Evolutionary conservation across 2,113 vertebrate species (phyloP), one percentile per base, ranked within the genome.

Genomic region (Todiramphus chloris): DNA sequence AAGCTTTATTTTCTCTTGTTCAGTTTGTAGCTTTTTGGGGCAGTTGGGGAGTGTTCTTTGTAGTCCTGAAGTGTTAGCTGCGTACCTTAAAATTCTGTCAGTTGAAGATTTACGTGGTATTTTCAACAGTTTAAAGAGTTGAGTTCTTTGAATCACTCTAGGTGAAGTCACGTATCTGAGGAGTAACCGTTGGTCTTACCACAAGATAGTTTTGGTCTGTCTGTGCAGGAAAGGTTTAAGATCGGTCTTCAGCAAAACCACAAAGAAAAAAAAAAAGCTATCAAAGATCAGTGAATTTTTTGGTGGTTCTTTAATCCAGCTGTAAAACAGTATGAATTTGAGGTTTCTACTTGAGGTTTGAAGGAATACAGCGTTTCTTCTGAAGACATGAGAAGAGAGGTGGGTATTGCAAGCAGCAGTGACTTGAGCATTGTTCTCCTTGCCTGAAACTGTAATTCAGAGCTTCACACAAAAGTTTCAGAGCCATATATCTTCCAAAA

Each of bases 201-300:
- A 98, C 98, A 98, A 95, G 95, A 94, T 78, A 96, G 98, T 98
- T 98, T 98, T 98, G 98, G 97, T 98, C 97, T 98, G 96, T 97
- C 97, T 98, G 84, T 98, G 97, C 97, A 98, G 96, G 98, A 98
- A 98, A 93, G 96, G 80, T 92, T 94, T 94, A 95, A 98, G 91
- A 91, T 85, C 96, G 96, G 90, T 96, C 91, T 82, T 97, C 94
- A 97, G 81, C 62, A 76, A 97, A 98, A 96, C 97, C 79, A 92
- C 81, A 39, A 35, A 62, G 27, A 83, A 60, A 58, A 58, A 58
- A 62, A 73, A 39, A 9, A 35, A 27, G 1, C 27, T 18, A 51
- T 68, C 50, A 53, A 82, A 83, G 68, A 84, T 68, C 33, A 76
- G 24, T 93, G 33, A 74, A 67, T 74, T 89, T 55, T 83, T 91